Base-by-base conservation (phyloP, 2,888 invertebrate genomes). In the Proisotoma minuta region DNA sequence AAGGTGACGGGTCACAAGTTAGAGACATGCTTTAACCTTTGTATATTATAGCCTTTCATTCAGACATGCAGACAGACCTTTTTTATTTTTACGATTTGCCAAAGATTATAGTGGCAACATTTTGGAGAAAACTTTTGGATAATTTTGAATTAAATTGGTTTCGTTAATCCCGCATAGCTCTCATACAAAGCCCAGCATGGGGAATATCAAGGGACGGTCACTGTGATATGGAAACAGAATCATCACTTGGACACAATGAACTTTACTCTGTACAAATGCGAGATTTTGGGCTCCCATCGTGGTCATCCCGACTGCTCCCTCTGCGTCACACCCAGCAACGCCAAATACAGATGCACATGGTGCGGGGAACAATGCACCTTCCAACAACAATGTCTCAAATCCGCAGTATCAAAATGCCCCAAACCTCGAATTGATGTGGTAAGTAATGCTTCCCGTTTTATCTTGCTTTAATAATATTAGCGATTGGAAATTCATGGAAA, bases 291-390 rank as follows among this genome's bases (percentile, higher is more conserved):
- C 26, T 93, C 93, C 10, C 93, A 94, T 78, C 84, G 92, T 57
- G 91, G 92, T 76, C 91, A 92, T 77, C 89, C 92, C 12, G 99
- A 99, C 78, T 99, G 98, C 79, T 96, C 96, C 57, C 82, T 96
- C 48, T 99, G 99, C 78, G 89, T 95, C 63, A 95, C 95, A 1
- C 84, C 96, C 62, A 78, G 79, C 56, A 89, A 91, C 78, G 84
- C 88, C 20, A 87, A 90, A 75, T 95, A 95, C 77, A 87, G 91
- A 74, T 99, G 99, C 77, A 88, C 90, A 51, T 99, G 97, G 98
- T 98, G 98, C 81, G 87, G 88, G 4, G 89, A 88, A 76, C 86
- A 87, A 23, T 94, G 94, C 78, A 87, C 87, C 27, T 91, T 89
- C 75, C 85, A 87, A 74, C 89, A 91, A 76, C 87, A 89, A 3